Evolutionary conservation across 2,888 invertebrate species (phyloP).

Genomic region (Keiferia lycopersicella): DNA sequence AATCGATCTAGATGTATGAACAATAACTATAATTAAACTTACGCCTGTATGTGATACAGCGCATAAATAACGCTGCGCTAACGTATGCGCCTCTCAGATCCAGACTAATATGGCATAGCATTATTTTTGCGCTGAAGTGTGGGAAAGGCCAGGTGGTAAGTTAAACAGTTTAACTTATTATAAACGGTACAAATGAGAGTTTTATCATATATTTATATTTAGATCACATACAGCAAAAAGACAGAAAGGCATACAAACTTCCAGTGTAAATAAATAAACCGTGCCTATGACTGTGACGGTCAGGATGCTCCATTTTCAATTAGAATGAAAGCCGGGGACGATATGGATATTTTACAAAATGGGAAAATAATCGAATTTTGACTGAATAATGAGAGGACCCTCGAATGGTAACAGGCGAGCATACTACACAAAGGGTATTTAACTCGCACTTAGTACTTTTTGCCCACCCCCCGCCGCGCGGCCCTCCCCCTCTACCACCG

Average conservation of each 20-base stretch:
- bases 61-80: too few relatives aligned
- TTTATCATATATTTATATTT: too few relatives aligned
- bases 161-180: too few relatives aligned
- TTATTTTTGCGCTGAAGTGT: too few relatives aligned
- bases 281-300: slow-evolving; percentile 58
- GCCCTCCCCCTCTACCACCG: slow-evolving; percentile 48
- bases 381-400: slow-evolving; percentile 79
- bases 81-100: too few relatives aligned
- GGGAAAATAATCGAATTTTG: slow-evolving; percentile 81
- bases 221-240: neutral
- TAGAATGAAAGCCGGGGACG: slow-evolving; percentile 76
- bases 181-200: neutral
- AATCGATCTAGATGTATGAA: too few relatives aligned
- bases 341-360: slow-evolving; percentile 80
- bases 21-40: too few relatives aligned
- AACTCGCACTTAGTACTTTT: slow-evolving; percentile 80
- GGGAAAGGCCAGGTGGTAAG: too few relatives aligned
- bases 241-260: slow-evolving; percentile 36
- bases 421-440: slow-evolving; percentile 79
- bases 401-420: slow-evolving; percentile 70
- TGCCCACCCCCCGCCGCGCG: slow-evolving; percentile 60
- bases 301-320: slow-evolving; percentile 73
- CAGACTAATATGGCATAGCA: too few relatives aligned
- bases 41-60: too few relatives aligned
- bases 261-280: slow-evolving; percentile 64